These are phyloP conservation scores for Osmerus mordax DNA, from an alignment of 2,113 vertebrate species.

Conservation along the genomic window DNA sequence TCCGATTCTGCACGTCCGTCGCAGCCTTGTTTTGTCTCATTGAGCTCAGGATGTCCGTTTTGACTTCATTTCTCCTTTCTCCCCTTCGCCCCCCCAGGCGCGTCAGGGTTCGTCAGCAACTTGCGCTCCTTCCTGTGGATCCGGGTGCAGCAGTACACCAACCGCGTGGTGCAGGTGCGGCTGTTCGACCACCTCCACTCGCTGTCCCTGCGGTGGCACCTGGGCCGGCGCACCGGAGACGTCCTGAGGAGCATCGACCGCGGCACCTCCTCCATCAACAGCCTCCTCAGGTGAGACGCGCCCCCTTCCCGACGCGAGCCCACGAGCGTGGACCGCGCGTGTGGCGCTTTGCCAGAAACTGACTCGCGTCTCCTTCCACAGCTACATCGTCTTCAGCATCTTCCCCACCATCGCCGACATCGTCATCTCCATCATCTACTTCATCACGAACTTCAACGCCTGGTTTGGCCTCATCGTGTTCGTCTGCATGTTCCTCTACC, in stretches of 20 bases:
- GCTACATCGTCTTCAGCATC: constrained; percentile 94
- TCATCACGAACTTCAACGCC: constrained; percentile 87
- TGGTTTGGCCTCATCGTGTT: constrained; percentile 98
- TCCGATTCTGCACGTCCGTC: background rate
- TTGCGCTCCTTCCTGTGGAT: constrained; percentile 92
- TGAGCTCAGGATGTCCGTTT: too few species aligned
- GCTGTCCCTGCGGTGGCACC: constrained; percentile 91
- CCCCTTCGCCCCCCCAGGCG: constrained; percentile 48
- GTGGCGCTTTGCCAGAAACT: background rate
- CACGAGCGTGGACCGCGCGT: background rate
- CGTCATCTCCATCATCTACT: constrained; percentile 90
- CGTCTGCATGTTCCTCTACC: constrained; percentile 90
- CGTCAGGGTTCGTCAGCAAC: constrained; percentile 89
- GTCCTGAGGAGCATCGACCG: constrained; percentile 90
- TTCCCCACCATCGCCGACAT: constrained; percentile 90
- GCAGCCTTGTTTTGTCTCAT: background rate
- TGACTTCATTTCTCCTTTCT: background rate
- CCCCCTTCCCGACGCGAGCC: background rate
- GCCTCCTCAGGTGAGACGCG: constrained; percentile 80
- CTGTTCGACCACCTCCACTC: constrained; percentile 87
- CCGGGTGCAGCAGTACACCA: constrained; percentile 93
- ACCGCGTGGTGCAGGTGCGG: constrained; percentile 81
- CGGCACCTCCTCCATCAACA: constrained; percentile 89
- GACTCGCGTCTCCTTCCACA: constrained; percentile 45
- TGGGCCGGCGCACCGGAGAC: constrained; percentile 88